These are phyloP conservation scores for Acrocephalus scirpaceus DNA, from an alignment of 2,797 vertebrate genomes.

Conservation along the genomic window DNA sequence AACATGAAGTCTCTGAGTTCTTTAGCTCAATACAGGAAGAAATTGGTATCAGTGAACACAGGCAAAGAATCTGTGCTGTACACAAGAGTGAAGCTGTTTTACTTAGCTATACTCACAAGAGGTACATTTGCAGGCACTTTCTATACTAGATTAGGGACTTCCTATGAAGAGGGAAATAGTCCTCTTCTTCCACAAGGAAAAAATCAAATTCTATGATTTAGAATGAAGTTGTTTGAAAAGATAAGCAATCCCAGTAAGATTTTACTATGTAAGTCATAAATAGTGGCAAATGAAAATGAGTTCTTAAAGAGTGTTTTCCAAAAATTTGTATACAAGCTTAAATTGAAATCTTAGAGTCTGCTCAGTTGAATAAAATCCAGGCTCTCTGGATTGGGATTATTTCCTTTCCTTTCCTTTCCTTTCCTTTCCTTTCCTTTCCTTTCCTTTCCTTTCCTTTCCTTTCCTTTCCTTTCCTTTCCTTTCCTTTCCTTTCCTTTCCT, in stretches of 20 bases:
- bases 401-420: no score
- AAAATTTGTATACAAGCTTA: not conserved
- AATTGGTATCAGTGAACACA: not conserved
- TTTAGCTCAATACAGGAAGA: not conserved
- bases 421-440: fast-evolving
- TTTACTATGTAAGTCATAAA: not conserved
- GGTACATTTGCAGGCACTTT: not conserved
- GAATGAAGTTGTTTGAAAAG: not conserved
- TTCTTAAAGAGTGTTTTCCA: not conserved
- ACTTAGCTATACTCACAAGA: not conserved
- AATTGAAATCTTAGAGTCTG: not conserved
- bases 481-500: no score
- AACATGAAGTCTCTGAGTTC: not conserved
- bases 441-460: no score
- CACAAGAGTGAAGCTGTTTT: not conserved
- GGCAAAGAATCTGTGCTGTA: not conserved
- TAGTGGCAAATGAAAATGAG: not conserved
- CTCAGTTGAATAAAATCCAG: not conserved
- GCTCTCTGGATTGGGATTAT: not conserved
- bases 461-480: no score
- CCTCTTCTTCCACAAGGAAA: not conserved
- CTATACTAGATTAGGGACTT: not conserved
- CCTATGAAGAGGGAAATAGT: not conserved
- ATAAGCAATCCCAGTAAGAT: not conserved
- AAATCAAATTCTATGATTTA: not conserved